phyloP scores from a whole-genome alignment of 2,888 invertebrate species.

The Tenthredo mesomela region DNA sequence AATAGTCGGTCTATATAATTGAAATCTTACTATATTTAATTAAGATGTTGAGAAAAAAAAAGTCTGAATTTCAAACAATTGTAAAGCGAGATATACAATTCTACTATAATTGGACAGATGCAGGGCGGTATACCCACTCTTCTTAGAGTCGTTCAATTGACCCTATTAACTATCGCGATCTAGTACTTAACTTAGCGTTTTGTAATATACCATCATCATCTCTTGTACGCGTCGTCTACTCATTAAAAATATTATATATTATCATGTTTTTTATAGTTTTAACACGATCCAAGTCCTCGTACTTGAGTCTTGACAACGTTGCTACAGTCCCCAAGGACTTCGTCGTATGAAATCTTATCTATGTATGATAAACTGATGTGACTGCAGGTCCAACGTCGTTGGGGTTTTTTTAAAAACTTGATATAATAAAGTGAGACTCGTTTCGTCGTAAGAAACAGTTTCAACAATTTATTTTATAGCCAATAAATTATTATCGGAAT shows the following conservation, averaged over 20 bases:
- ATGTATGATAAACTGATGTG: background rate
- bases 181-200: background rate
- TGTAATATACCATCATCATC: background rate
- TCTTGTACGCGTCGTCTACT: background rate
- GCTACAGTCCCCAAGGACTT: too few relatives aligned
- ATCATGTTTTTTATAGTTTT: background rate
- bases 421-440: too few relatives aligned
- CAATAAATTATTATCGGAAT: background rate
- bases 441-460: too few relatives aligned
- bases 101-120: background rate
- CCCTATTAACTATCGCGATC: background rate
- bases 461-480: too few relatives aligned
- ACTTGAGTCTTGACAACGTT: too few relatives aligned
- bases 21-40: background rate
- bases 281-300: too few relatives aligned
- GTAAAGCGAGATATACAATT: background rate
- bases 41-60: background rate
- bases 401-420: background rate
- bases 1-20: background rate
- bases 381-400: background rate
- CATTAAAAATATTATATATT: background rate
- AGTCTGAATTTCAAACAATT: background rate
- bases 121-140: background rate
- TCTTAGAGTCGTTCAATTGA: constrained; percentile 15
- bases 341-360: background rate